Evolutionary conservation across 2,888 invertebrate genomes (phyloP).

Genomic region (Poecilobothrus nobilitatus): DNA sequence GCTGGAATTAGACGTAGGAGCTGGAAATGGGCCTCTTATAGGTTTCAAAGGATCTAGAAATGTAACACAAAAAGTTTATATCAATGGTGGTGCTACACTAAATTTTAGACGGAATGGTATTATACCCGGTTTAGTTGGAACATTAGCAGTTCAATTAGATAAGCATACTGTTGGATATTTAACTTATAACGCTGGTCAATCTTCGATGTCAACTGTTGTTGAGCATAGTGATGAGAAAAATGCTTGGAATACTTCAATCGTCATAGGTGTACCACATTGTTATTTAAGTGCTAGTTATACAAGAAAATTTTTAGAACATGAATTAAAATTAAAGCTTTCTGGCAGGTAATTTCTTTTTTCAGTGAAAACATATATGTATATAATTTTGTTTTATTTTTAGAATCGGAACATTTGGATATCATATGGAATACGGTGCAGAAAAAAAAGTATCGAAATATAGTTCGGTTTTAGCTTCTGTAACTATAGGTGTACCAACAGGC

Average conservation of each 20-base stretch:
- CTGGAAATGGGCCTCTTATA: conserved; percentile 73
- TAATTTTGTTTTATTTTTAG: conserved; percentile 44
- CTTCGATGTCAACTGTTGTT: conserved; percentile 72
- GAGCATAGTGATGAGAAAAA: conserved; percentile 66
- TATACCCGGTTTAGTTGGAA: conserved; percentile 66
- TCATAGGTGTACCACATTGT: conserved; percentile 75
- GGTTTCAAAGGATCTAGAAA: conserved; percentile 73
- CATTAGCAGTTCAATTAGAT: conserved; percentile 77
- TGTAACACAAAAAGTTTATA: conserved; percentile 62
- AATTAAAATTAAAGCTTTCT: conserved; percentile 67
- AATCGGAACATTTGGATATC: conserved; percentile 75
- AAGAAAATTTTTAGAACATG: conserved; percentile 69
- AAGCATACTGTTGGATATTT: conserved; percentile 82
- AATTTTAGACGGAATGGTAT: conserved; percentile 71
- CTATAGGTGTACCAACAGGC: conserved; percentile 77
- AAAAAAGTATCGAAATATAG: conserved; percentile 89
- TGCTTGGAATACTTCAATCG: conserved; percentile 61
- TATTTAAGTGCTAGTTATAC: conserved; percentile 67
- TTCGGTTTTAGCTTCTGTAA: conserved; percentile 73
- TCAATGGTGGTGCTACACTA: conserved; percentile 65
- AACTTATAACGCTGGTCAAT: conserved; percentile 65
- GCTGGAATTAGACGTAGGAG: conserved; percentile 77
- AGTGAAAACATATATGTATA: background rate
- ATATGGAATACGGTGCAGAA: conserved; percentile 85
- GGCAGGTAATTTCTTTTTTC: conserved; percentile 58